Base-by-base conservation (phyloP, 2,888 invertebrate genomes). In the Trissolcus japonicus region DNA sequence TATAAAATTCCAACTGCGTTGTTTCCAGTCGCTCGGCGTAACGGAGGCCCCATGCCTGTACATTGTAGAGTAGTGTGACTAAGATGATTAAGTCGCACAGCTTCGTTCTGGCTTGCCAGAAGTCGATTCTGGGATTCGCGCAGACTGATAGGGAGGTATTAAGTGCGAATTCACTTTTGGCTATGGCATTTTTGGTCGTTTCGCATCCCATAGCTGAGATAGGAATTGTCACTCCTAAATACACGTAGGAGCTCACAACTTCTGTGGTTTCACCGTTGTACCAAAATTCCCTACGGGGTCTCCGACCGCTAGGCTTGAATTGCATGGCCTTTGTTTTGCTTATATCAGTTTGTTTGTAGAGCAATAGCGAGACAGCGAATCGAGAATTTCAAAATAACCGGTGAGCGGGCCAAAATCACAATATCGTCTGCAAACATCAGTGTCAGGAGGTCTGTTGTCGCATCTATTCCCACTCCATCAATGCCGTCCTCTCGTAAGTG, bases 151-250 rank as follows among this genome's bases (percentile, higher is more conserved):
- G 41, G 11, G 56, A n/a, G 1, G 56, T 41, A n/a, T 17, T 16
- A 2, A 56, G 14, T 6, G 56, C 40, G 9, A 41, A 16, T 16
- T 56, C 40, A 3, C 40, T 2, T 16, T 56, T 56, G 7, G 41
- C 14, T 13, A 56, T 56, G 6, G 56, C 14, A 17, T 54, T 29
- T 14, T 29, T 29, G n/a, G 29, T 14, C 1, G 56, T 40, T 17
- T 11, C 2, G 7, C 35, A 17, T 1, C 56, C 41, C 41, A 40
- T 6, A 13, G 56, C n/a, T 17, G 56, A 56, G 17, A 16, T 56
- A 1, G 40, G 3, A 2, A 56, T 56, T 7, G 41, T 56, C 13
- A 56, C 56, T 4, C 56, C 56, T 6, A 56, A 40, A 16, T 56
- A 56, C n/a, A 4, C n/a, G 13, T 54, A 25, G 29, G 14, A n/a